Percentiles rank a stretch among this genome's conserved stretches.
Evolutionary conservation across 2,113 vertebrate genomes (phyloP).

Genomic region (Tursiops truncatus): DNA sequence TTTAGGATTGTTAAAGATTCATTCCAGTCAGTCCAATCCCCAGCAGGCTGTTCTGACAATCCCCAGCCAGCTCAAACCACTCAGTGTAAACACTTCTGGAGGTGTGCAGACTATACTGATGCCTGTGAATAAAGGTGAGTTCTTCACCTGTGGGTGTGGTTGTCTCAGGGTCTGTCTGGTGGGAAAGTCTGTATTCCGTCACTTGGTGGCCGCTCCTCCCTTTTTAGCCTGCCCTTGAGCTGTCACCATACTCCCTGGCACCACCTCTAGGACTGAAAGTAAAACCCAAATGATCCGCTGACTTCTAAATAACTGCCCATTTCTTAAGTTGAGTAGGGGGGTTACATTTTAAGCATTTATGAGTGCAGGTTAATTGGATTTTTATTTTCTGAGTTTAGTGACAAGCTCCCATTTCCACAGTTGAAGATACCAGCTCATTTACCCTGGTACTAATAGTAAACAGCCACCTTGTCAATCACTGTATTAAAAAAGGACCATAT

Average conservation of each 20-base stretch:
- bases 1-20: slow-evolving; percentile 95
- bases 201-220: background rate
- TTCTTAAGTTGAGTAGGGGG: background rate
- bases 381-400: slow-evolving; percentile 24
- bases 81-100: slow-evolving; percentile 88
- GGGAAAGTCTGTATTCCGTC: fast-evolving
- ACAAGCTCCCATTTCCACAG: background rate
- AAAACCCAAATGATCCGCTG: background rate
- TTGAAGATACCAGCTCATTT: background rate
- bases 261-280: background rate
- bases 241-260: background rate
- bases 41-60: slow-evolving; percentile 95
- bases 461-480: background rate
- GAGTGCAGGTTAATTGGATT: background rate
- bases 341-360: background rate
- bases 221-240: background rate
- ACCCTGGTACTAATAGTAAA: background rate
- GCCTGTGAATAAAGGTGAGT: slow-evolving; percentile 94
- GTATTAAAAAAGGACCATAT: background rate
- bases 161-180: too few relatives aligned
- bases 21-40: slow-evolving; percentile 90
- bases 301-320: background rate
- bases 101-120: slow-evolving; percentile 94
- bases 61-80: slow-evolving; percentile 96
- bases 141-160: fast-evolving